These are phyloP conservation scores for Polyommatus icarus DNA, from an alignment of 2,888 invertebrate genomes.

Conservation along the genomic window DNA sequence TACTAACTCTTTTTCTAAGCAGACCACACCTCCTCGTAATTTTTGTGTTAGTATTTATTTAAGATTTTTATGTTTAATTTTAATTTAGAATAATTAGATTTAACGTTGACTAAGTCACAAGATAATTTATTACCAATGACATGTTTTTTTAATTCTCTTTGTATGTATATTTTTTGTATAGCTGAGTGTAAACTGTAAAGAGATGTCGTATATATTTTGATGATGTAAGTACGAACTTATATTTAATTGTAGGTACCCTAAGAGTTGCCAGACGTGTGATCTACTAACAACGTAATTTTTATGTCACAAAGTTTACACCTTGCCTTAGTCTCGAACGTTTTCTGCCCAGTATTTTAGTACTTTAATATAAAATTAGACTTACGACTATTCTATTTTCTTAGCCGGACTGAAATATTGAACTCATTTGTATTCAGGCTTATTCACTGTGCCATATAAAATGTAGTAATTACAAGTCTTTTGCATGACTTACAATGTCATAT, in stretches of 20 bases:
- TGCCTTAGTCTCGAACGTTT: slow-evolving; percentile 27
- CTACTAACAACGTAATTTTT: slow-evolving; percentile 59
- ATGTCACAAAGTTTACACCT: slow-evolving; percentile 35
- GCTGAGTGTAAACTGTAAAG: slow-evolving; percentile 66
- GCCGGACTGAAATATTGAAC: slow-evolving; percentile 26
- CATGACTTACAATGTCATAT: background rate
- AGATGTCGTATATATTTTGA: slow-evolving; percentile 66
- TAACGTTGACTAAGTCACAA: slow-evolving; percentile 78
- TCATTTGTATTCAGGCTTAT: slow-evolving; percentile 33
- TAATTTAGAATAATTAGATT: slow-evolving; percentile 54
- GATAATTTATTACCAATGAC: slow-evolving; percentile 80
- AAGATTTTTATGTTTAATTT: slow-evolving; percentile 45
- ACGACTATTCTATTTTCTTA: slow-evolving; percentile 8
- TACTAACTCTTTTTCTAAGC: slow-evolving; percentile 30
- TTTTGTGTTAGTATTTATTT: slow-evolving; percentile 45
- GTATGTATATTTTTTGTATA: slow-evolving; percentile 63
- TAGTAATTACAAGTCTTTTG: slow-evolving; percentile 2
- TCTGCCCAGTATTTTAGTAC: slow-evolving; percentile 29
- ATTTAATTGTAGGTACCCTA: slow-evolving; percentile 58
- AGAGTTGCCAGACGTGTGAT: slow-evolving; percentile 69
- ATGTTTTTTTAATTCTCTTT: slow-evolving; percentile 73
- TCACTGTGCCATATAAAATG: slow-evolving; percentile 39
- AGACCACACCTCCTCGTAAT: slow-evolving; percentile 44
- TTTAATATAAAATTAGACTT: slow-evolving; percentile 22
- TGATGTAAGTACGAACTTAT: slow-evolving; percentile 54